These are phyloP conservation scores for Sebastes paucispinis DNA, from an alignment of 2,797 vertebrate genomes.

Conservation along the genomic window DNA sequence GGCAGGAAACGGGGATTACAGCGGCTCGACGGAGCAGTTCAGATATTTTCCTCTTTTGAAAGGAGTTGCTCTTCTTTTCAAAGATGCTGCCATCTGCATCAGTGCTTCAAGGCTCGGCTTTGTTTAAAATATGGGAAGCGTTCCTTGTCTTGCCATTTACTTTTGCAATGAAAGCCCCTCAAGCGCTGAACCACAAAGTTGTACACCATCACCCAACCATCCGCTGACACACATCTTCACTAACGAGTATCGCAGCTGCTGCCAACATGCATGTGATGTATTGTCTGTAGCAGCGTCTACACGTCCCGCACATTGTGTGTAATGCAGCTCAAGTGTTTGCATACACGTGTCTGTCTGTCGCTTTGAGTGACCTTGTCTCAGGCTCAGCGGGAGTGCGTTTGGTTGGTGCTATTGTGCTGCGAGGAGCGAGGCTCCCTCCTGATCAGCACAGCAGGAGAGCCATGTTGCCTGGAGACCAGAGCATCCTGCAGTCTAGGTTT, in stretches of 20 bases:
- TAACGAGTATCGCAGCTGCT: not conserved
- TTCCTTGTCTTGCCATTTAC: conserved; percentile 31
- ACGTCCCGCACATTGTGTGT: not conserved
- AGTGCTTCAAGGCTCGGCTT: conserved; percentile 50
- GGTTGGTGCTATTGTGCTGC: conserved; percentile 5
- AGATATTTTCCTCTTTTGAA: conserved; percentile 48
- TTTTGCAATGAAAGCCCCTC: conserved; percentile 47
- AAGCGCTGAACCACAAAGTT: conserved; percentile 33
- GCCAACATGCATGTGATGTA: not conserved
- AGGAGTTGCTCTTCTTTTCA: conserved; percentile 41
- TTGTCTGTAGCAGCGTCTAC: not conserved
- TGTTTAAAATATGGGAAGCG: conserved; percentile 55
- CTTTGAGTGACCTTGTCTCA: conserved; percentile 25
- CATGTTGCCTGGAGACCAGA: conserved; percentile 55
- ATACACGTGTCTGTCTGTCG: not conserved
- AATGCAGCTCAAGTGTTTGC: not conserved
- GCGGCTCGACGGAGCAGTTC: conserved; percentile 36
- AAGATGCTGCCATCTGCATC: conserved; percentile 53
- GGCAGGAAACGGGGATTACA: conserved; percentile 67
- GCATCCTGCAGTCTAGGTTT: conserved; percentile 30
- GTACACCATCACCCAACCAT: not conserved
- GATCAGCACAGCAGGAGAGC: conserved; percentile 24
- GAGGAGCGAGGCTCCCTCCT: conserved; percentile 1
- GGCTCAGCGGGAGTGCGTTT: conserved; percentile 11
- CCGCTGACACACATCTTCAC: not conserved